A percentile compares a stretch with the other conserved stretches of the same genome.
Conservation (phyloP, 2,113 vertebrate species). For the Epinephelus fuscoguttatus region DNA sequence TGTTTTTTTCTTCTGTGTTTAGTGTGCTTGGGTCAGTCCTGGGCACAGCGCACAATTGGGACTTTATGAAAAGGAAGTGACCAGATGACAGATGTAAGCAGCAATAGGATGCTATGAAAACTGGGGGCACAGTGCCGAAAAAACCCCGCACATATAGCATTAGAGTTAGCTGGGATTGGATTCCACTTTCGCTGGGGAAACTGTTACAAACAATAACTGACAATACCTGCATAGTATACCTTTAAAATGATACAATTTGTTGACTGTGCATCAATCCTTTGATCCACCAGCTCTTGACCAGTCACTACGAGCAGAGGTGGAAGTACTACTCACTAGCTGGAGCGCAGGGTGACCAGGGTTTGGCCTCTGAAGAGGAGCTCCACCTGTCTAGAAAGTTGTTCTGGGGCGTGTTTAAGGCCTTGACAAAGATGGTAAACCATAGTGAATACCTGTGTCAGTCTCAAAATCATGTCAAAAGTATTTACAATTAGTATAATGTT, state of each 20-base stretch:
- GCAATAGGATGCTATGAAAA: no score
- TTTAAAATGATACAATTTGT: not conserved
- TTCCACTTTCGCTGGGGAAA: no score
- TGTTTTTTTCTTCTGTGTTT: no score
- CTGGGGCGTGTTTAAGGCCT: constrained; percentile 93
- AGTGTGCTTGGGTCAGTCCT: no score
- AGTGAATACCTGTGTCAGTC: not conserved
- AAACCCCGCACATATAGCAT: no score
- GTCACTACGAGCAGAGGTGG: constrained; percentile 95
- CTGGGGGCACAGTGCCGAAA: no score
- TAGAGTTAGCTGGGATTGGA: no score
- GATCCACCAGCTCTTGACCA: constrained; percentile 89
- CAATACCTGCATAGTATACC: no score
- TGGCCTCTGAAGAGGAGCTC: constrained; percentile 92
- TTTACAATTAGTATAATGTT: not conserved
- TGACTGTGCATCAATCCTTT: not conserved
- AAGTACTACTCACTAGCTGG: constrained; percentile 91
- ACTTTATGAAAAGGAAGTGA: no score
- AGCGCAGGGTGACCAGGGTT: constrained; percentile 85
- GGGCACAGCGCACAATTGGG: no score
- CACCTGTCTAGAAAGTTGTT: constrained; percentile 94
- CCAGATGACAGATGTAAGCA: no score
- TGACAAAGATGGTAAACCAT: constrained; percentile 91
- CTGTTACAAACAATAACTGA: no score
- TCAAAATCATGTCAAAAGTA: not conserved